Evolutionary conservation across 2,888 invertebrate genomes (phyloP), one percentile per base, ranked within the genome.

Genomic region (Dasypogon diadema): DNA sequence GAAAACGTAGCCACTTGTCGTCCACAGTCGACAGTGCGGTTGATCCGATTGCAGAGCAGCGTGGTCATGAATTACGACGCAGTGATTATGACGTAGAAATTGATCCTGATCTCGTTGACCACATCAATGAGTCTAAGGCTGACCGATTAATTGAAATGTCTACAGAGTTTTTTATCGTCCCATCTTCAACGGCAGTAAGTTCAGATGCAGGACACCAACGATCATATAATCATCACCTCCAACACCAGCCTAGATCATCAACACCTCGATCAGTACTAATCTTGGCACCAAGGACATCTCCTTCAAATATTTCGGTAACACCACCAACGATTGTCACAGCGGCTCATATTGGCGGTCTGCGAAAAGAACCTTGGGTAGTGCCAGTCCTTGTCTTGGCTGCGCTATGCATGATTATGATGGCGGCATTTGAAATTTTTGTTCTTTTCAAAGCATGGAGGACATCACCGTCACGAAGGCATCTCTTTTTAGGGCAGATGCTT

Each of bases 401-500:
- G 42, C 89, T 94, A 30, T 93, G 94, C 79, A 94, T 97, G 91
- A 87, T 93, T 18, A 89, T 93, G 81, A 94, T 97, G 84, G 90
- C 92, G 74, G 91, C 93, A 55, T 97, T 97, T 84, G 97, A 97
- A 87, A 91, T 92, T 77, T 97, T 95, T 84, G 94, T 97, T 72
- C 88, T 97, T 82, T 94, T 95, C 87, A 92, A 92, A 83, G 92
- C 96, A 70, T 92, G 93, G 85, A 90, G 92, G 72, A 93, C 94
- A 51, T 93, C 93, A 14, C 94, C 94, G 16, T 93, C 92, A 81
- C 91, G 95, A 79, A 89, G 96, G 42, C 96, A 96, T 84, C 88
- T 96, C 75, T 93, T 96, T 82, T 88, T 96, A 63, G 96, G 95
- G 22, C 96, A 96, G 86, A 93, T 94, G 87, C 88, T 96, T 77